Conservation (phyloP, 2,888 invertebrate genomes). For the Drepanosiphum platanoidis region DNA sequence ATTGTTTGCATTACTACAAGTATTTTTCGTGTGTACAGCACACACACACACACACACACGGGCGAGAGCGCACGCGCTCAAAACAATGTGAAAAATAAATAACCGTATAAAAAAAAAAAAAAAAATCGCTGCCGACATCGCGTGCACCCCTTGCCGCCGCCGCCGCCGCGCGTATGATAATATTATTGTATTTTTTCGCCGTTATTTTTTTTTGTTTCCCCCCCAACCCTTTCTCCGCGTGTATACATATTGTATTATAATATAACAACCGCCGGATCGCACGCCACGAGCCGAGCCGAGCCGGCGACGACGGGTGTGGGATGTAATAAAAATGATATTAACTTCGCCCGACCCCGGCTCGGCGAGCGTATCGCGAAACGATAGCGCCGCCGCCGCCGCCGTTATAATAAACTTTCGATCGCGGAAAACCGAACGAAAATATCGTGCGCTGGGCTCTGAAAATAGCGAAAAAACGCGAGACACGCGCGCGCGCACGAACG, state of each 20-base stretch:
- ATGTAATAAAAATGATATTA: constrained; percentile 53
- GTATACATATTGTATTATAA: constrained; percentile 35
- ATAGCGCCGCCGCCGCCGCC: constrained; percentile 24
- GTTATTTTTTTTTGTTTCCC: background rate
- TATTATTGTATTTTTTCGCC: constrained; percentile 19
- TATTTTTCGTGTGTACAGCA: constrained; percentile 1
- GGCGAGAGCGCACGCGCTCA: background rate
- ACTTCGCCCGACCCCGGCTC: background rate
- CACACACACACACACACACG: background rate
- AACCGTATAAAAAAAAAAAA: constrained; percentile 8
- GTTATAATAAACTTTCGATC: constrained; percentile 42
- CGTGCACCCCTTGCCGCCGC: constrained; percentile 1
- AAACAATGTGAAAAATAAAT: constrained; percentile 43
- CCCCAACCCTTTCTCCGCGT: background rate
- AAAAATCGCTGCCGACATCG: constrained; percentile 39
- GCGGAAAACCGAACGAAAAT: constrained; percentile 2
- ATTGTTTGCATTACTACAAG: constrained; percentile 5
- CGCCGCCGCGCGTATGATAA: constrained; percentile 20
- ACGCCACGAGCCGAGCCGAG: constrained; percentile 12
- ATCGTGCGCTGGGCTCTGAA: background rate
- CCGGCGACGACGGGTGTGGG: constrained; percentile 3
- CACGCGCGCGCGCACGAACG: background rate
- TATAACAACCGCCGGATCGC: constrained; percentile 33
- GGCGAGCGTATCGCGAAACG: background rate
- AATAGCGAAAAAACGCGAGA: constrained; percentile 20